These are phyloP conservation scores for Piscicola geometra DNA, from an alignment of 2,888 invertebrate genomes.

Conservation along the genomic window DNA sequence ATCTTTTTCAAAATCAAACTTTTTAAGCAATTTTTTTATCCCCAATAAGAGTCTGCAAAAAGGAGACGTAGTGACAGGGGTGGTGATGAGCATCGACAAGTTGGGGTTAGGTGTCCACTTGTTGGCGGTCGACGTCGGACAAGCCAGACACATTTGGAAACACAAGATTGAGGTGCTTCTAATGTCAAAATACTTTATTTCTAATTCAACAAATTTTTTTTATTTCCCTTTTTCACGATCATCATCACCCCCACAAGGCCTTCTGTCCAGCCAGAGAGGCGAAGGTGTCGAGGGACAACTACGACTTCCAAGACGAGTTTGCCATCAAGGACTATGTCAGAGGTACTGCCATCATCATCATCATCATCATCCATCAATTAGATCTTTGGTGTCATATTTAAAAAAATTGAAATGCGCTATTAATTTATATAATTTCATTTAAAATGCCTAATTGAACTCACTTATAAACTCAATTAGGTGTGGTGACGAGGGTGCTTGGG, in stretches of 20 bases:
- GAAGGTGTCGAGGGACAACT: slow-evolving; percentile 48
- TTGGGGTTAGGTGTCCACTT: slow-evolving; percentile 65
- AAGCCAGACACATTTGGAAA: slow-evolving; percentile 66
- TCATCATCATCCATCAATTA: neutral
- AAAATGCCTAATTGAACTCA: too few relatives aligned
- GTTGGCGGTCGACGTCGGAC: slow-evolving; percentile 74
- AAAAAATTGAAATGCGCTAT: too few relatives aligned
- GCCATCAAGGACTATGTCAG: slow-evolving; percentile 51
- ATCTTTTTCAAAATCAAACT: too few relatives aligned
- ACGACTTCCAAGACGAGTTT: slow-evolving; percentile 50
- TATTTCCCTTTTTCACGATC: neutral
- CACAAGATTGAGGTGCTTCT: slow-evolving; percentile 41
- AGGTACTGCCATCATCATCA: slow-evolving; percentile 44
- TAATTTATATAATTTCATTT: too few relatives aligned
- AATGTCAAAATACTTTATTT: slow-evolving; percentile 2
- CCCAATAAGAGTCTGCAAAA: slow-evolving; percentile 53
- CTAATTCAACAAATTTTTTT: slow-evolving; percentile 20
- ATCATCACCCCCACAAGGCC: slow-evolving; percentile 45
- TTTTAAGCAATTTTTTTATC: too few relatives aligned
- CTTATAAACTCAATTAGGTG: too few relatives aligned
- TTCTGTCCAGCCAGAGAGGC: slow-evolving; percentile 52
- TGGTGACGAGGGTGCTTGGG: slow-evolving; percentile 9
- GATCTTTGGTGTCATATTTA: neutral
- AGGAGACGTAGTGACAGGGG: slow-evolving; percentile 55
- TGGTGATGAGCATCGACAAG: slow-evolving; percentile 52